Evolutionary conservation across 2,113 vertebrate species (phyloP), one percentile per base, ranked within the genome.

Genomic region (Galemys pyrenaicus): DNA sequence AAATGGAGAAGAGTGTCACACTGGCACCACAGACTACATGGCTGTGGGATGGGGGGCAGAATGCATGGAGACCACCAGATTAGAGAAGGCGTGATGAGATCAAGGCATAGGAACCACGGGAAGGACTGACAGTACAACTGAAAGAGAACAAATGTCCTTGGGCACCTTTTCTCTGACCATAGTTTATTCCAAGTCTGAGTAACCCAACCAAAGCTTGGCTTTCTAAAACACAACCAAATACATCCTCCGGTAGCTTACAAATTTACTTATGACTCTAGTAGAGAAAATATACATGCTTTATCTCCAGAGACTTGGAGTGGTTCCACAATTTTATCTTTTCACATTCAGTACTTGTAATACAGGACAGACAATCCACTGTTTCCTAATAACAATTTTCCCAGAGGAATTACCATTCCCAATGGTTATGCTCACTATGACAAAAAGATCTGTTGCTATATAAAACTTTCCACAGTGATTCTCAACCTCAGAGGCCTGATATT

Each of bases 1-100:
- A 12, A 12, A 65, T 39, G 65, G 22, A 51, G 22, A 8, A 56
- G 41, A 62, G 15, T 6, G 17, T 12, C 37, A 13, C 35, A 35
- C 5, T 7, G 9, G 10, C 10, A 22, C 1, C 2, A 51, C 26
- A 28, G 56, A 30, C 6, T 12, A 24, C 19, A 19, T 0, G 5
- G 51, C 24, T 41, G n/a, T 35, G 68, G 56, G 30, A 16, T 11
- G 2, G 16, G 16, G 35, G 46, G 24, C 16, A 3, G 32, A 37
- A 54, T 2, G 9, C 58, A 49, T 0, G n/a, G 2, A n/a, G 10
- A 65, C 6, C 30, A 35, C 64, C 9, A 30, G 39, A 54, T 3
- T 0, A 65, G 8, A 81, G 60, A 35, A 54, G 62, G 32, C 37
- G 6, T 15, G 39, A 20, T 0, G 13, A 20, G 26, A 13, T 64